phyloP scores from a whole-genome alignment of 2,888 invertebrate species.

The Euplexia lucipara region DNA sequence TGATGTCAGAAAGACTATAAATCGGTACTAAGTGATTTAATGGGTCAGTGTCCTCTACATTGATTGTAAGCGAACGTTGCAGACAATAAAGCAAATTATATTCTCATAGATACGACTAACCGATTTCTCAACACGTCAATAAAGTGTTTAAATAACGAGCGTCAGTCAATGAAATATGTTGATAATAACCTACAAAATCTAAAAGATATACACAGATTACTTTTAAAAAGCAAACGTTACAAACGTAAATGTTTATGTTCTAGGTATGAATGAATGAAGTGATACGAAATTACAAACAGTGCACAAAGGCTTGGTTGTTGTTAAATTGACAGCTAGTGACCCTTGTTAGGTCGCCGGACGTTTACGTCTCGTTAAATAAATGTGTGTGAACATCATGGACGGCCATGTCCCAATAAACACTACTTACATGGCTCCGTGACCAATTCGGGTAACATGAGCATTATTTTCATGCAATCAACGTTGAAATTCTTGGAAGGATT shows the following conservation, averaged over 20 bases:
- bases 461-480: constrained; percentile 60
- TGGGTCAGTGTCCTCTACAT: constrained; percentile 84
- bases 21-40: constrained; percentile 76
- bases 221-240: constrained; percentile 9
- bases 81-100: constrained; percentile 83
- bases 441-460: constrained; percentile 61
- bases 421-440: constrained; percentile 53
- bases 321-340: constrained; percentile 75
- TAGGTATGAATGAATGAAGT: constrained; percentile 55
- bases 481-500: constrained; percentile 55
- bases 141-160: constrained; percentile 67
- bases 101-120: constrained; percentile 67
- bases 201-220: constrained; percentile 23
- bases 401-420: constrained; percentile 66
- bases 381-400: constrained; percentile 67
- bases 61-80: constrained; percentile 78
- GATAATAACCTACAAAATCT: constrained; percentile 35
- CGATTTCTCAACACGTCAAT: constrained; percentile 70
- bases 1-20: constrained; percentile 74
- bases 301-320: constrained; percentile 70
- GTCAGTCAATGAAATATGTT: constrained; percentile 59
- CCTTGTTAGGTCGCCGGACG: constrained; percentile 75
- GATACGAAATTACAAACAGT: constrained; percentile 63
- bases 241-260: constrained; percentile 25
- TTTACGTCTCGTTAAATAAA: constrained; percentile 73